A percentile compares a stretch with the other conserved stretches of the same genome.
Evolutionary conservation across 2,888 invertebrate species (phyloP).

Genomic region (Antheraea yamamai): DNA sequence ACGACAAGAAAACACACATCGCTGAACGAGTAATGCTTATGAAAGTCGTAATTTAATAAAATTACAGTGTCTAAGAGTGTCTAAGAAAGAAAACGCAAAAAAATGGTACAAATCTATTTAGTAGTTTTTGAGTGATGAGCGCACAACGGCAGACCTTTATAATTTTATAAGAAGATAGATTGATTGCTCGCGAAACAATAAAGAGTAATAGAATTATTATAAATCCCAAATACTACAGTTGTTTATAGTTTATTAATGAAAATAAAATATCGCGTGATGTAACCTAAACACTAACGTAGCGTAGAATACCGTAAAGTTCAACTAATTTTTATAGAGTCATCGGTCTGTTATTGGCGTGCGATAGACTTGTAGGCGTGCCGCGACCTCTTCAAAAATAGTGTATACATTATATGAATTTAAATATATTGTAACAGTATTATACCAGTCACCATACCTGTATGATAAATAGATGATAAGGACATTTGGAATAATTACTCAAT

Average conservation of each 20-base stretch:
- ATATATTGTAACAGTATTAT: not conserved
- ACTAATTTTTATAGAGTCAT: constrained; percentile 35
- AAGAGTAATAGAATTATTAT: not conserved
- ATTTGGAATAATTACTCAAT: not conserved
- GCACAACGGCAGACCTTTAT: too few species aligned
- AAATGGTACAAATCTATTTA: too few species aligned
- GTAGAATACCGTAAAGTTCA: constrained; percentile 35
- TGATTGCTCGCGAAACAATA: not conserved
- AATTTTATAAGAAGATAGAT: too few species aligned
- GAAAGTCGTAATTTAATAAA: too few species aligned
- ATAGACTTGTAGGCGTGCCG: constrained; percentile 12
- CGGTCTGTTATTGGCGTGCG: constrained; percentile 27
- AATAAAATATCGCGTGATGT: constrained; percentile 27
- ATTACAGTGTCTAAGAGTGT: too few species aligned
- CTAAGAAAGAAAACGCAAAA: too few species aligned
- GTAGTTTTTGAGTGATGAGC: too few species aligned
- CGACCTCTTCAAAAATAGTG: constrained; percentile 30
- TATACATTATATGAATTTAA: constrained; percentile 24
- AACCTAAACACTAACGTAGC: constrained; percentile 23
- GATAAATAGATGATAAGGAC: not conserved
- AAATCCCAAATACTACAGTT: not conserved
- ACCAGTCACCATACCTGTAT: not conserved
- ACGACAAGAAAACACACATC: too few species aligned
- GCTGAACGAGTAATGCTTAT: too few species aligned
- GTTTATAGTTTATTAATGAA: constrained; percentile 11